A percentile compares a stretch with the other conserved stretches of the same genome.
phyloP scores from a whole-genome alignment of 2,888 invertebrate genomes.

The Anodontia alba region DNA sequence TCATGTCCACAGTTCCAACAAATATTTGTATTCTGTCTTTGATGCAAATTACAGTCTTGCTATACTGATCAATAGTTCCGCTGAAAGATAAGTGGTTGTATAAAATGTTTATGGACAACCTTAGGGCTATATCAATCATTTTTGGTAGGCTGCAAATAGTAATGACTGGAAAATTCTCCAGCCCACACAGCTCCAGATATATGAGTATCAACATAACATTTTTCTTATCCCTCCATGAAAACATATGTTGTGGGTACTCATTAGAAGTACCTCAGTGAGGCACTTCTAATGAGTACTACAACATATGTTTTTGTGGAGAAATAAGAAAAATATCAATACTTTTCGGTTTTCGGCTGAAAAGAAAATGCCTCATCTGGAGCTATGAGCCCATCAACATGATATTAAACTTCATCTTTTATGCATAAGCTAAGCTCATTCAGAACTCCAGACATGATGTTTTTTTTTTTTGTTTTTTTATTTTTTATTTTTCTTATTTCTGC shows the following conservation, averaged over 20 bases:
- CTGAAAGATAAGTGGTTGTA: conserved; percentile 7
- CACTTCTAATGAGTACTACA: too few species aligned
- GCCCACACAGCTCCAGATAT: too few species aligned
- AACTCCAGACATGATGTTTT: not conserved
- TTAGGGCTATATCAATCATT: conserved; percentile 1
- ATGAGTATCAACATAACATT: too few species aligned
- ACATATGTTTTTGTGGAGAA: too few species aligned
- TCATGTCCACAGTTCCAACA: conserved; percentile 12
- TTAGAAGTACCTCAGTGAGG: too few species aligned
- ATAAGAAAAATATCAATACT: too few species aligned
- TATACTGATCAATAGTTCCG: not conserved
- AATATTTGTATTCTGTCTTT: conserved; percentile 15
- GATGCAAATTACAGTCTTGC: not conserved
- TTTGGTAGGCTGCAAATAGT: not conserved
- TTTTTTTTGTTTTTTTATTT: too few species aligned
- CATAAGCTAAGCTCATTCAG: not conserved
- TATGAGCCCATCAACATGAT: conserved; percentile 2
- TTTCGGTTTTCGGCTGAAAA: too few species aligned
- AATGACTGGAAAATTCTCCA: not conserved
- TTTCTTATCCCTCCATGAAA: too few species aligned
- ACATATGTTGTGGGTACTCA: too few species aligned
- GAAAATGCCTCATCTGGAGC: too few species aligned
- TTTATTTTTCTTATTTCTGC: too few species aligned
- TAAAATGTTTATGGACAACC: conserved; percentile 5
- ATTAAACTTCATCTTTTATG: conserved; percentile 13